A percentile compares a stretch with the other conserved stretches of the same genome.
Conservation (phyloP, 2,113 vertebrate species). For the Peromyscus californicus region DNA sequence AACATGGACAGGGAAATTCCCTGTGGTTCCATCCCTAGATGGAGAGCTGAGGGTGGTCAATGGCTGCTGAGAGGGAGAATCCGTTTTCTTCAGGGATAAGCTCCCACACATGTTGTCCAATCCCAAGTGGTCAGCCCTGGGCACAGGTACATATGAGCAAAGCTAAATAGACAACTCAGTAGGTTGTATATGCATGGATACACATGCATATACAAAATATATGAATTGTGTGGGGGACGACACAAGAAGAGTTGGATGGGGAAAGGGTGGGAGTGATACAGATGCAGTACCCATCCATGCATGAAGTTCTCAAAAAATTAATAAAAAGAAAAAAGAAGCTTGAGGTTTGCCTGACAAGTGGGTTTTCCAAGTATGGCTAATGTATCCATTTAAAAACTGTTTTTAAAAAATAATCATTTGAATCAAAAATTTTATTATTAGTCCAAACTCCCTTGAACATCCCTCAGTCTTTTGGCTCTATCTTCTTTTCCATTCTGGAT, state of each 20-base stretch:
- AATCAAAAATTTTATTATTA: neutral
- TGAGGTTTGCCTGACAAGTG: neutral
- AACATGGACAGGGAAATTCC: neutral
- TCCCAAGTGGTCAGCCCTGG: neutral
- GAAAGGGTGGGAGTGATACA: neutral
- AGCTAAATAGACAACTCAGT: neutral
- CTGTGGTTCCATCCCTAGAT: neutral
- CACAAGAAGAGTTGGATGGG: neutral
- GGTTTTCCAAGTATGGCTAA: neutral
- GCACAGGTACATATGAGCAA: neutral
- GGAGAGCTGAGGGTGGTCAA: neutral
- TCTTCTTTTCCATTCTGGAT: neutral
- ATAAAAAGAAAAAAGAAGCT: neutral
- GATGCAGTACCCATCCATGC: neutral
- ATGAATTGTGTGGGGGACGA: neutral
- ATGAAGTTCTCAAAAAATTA: neutral
- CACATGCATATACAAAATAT: neutral
- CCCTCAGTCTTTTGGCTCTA: neutral
- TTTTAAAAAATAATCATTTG: neutral
- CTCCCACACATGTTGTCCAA: neutral
- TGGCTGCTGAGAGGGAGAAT: neutral
- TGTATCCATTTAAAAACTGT: neutral
- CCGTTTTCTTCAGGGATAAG: neutral
- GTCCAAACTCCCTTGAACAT: neutral
- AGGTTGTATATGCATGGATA: neutral